Percentiles rank a stretch among this genome's conserved stretches.
Conservation (phyloP, 2,113 vertebrate genomes). For the Psophia crepitans region DNA sequence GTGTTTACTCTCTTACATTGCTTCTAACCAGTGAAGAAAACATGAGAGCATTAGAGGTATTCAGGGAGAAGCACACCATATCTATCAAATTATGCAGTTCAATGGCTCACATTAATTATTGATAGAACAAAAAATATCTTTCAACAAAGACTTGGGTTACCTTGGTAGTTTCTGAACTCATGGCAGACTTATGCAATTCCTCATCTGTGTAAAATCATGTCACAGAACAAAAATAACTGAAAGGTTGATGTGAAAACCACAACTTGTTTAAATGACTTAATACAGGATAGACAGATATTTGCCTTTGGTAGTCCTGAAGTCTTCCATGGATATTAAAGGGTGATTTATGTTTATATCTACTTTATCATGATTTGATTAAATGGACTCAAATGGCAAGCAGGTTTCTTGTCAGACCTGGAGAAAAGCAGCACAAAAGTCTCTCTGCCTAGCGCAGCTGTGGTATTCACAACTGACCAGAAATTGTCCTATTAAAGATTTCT, state of each 20-base stretch:
- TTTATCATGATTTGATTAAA: background rate
- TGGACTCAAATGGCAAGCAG: background rate
- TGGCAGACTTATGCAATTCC: conserved; percentile 54
- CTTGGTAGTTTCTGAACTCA: conserved; percentile 67
- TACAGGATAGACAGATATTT: background rate
- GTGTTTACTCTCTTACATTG: background rate
- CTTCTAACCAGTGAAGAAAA: background rate
- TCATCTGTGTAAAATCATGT: conserved; percentile 45
- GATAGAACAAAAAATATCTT: background rate
- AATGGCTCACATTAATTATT: conserved; percentile 1
- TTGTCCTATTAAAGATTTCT: background rate
- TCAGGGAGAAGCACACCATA: background rate
- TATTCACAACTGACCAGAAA: background rate
- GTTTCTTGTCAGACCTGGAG: background rate
- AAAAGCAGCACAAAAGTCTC: background rate
- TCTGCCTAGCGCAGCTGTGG: background rate
- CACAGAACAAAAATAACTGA: background rate
- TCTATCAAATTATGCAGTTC: background rate
- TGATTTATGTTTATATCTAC: background rate
- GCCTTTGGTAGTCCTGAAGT: background rate
- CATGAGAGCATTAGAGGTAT: background rate
- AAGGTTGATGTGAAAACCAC: background rate
- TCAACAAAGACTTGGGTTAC: conserved; percentile 19
- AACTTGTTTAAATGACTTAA: background rate
- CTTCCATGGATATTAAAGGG: background rate